These are phyloP conservation scores for Linyphia triangularis DNA, from an alignment of 2,888 invertebrate species.

Conservation along the genomic window DNA sequence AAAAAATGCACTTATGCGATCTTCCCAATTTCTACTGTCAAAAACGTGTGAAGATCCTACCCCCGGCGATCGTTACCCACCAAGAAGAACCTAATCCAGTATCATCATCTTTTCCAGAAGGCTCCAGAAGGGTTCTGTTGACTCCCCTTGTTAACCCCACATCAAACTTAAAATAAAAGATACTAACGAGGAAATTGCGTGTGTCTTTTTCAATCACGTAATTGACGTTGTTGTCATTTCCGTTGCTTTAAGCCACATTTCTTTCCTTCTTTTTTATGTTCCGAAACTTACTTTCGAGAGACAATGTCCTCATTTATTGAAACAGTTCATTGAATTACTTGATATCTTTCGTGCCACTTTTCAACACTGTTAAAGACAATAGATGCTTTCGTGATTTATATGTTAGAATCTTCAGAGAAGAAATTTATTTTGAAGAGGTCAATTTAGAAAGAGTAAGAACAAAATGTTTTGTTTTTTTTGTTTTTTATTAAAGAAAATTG, in stretches of 20 bases:
- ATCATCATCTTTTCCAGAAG: not conserved
- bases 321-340: constrained; percentile 10
- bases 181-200: constrained; percentile 26
- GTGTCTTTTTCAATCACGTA: constrained; percentile 15
- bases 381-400: not conserved
- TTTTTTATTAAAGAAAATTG: too few species aligned
- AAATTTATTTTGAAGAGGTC: not conserved
- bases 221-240: constrained; percentile 24
- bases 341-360: not conserved
- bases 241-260: constrained; percentile 10
- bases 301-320: not conserved
- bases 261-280: not conserved
- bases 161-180: constrained; percentile 14
- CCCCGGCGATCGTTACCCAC: too few species aligned
- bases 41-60: not conserved
- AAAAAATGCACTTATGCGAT: not conserved
- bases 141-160: not conserved
- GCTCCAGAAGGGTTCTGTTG: not conserved
- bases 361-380: not conserved
- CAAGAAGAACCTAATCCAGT: not conserved
- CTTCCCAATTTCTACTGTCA: not conserved
- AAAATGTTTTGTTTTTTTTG: too few species aligned
- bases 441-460: too few species aligned
- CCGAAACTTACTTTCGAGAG: not conserved
- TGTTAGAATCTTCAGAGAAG: not conserved